These are phyloP conservation scores for Frieseomelitta varia DNA, from an alignment of 1,140 invertebrate genomes.

Conservation along the genomic window DNA sequence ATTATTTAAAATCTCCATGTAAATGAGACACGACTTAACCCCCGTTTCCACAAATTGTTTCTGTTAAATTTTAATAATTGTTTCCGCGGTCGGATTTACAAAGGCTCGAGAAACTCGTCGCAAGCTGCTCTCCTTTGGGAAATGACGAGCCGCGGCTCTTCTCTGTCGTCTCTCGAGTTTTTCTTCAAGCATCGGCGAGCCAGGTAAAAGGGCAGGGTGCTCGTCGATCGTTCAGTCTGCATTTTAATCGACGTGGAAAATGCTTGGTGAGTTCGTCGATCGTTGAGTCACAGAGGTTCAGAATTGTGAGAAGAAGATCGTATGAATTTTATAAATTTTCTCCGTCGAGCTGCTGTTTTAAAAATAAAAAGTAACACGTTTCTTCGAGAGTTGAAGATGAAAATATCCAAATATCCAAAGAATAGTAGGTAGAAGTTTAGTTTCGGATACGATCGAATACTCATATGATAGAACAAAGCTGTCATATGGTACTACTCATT, in stretches of 20 bases:
- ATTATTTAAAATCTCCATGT: not conserved
- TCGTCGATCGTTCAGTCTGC: not conserved
- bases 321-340: not conserved
- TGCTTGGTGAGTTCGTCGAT: not conserved
- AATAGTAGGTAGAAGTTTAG: not conserved
- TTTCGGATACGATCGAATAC: not conserved
- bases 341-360: not conserved
- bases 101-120: not conserved
- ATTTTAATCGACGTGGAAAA: constrained; percentile 8
- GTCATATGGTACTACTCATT: not conserved
- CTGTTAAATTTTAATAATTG: too few relatives aligned
- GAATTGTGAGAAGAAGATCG: not conserved
- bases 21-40: constrained; percentile 28
- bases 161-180: not conserved
- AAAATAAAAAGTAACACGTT: not conserved
- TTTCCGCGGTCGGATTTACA: constrained; percentile 5
- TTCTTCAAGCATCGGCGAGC: not conserved
- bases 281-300: not conserved
- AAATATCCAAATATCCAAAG: not conserved
- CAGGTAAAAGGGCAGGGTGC: not conserved
- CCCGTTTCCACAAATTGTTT: constrained; percentile 24
- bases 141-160: not conserved
- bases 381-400: not conserved
- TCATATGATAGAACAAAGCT: not conserved
- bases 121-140: not conserved